Percentiles rank a stretch among this genome's conserved stretches.
Conservation (phyloP, 2,888 invertebrate genomes). For the Coelogynopora nodosa region DNA sequence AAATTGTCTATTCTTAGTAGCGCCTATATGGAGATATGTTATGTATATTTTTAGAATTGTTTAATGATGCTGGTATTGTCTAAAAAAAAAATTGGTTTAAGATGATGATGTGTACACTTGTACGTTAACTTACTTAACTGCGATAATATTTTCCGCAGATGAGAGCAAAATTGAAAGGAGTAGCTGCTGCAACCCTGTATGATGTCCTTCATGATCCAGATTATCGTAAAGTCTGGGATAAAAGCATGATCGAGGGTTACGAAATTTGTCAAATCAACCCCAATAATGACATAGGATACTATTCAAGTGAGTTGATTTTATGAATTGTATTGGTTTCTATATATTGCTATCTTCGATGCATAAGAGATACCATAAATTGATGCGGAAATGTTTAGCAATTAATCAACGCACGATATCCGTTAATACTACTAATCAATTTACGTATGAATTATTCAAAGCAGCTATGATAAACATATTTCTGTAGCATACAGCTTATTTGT, state of each 20-base stretch:
- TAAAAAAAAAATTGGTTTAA: constrained; percentile 29
- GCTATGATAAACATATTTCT: too few relatives aligned
- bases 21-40: too few relatives aligned
- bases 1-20: too few relatives aligned
- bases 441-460: too few relatives aligned
- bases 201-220: constrained; percentile 86
- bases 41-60: too few relatives aligned
- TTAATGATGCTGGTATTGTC: background rate
- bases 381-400: too few relatives aligned
- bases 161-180: constrained; percentile 70
- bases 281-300: constrained; percentile 87
- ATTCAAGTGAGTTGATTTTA: constrained; percentile 71
- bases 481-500: too few relatives aligned
- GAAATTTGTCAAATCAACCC: constrained; percentile 86
- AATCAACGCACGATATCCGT: background rate
- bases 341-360: too few relatives aligned
- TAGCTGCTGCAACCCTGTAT: constrained; percentile 73
- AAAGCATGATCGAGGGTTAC: constrained; percentile 78
- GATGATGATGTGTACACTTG: background rate
- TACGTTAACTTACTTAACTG: too few relatives aligned
- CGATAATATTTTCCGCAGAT: constrained; percentile 61
- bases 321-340: too few relatives aligned
- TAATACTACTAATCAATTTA: background rate
- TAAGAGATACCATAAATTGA: too few relatives aligned
- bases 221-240: constrained; percentile 83